Conservation (phyloP, 2,888 invertebrate species). For the Pyrochroa serraticornis region DNA sequence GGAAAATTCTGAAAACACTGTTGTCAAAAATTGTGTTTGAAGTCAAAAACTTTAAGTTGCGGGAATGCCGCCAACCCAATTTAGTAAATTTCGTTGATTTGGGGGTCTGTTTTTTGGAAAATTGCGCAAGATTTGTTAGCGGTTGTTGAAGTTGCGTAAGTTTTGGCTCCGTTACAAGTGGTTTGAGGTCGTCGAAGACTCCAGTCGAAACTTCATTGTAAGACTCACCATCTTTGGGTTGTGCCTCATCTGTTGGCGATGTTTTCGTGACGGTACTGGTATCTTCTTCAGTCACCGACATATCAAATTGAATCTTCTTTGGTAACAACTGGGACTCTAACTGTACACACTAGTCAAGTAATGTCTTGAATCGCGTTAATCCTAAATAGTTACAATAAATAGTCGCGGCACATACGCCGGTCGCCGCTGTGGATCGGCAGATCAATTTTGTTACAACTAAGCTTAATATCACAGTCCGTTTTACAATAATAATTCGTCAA, state of each 20-base stretch:
- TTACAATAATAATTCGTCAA: conserved; percentile 42
- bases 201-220: not conserved
- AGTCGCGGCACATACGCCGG: not conserved
- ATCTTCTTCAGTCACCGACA: conserved; percentile 1
- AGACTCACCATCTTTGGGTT: not conserved
- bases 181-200: not conserved
- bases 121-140: not conserved
- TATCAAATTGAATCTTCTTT: not conserved
- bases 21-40: no score
- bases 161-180: no score
- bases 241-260: not conserved
- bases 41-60: no score
- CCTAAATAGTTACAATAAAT: conserved; percentile 11
- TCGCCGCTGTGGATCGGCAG: not conserved
- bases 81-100: not conserved
- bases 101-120: not conserved
- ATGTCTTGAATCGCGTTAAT: not conserved
- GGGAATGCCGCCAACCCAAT: no score
- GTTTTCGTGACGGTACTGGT: not conserved
- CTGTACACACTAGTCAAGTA: not conserved
- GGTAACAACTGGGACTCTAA: not conserved
- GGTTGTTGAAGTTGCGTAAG: no score
- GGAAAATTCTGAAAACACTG: no score
- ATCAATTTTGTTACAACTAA: conserved; percentile 43
- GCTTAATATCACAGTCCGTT: conserved; percentile 54